phyloP scores from a whole-genome alignment of 1,140 invertebrate genomes.

The Choristoneura fumiferana region DNA sequence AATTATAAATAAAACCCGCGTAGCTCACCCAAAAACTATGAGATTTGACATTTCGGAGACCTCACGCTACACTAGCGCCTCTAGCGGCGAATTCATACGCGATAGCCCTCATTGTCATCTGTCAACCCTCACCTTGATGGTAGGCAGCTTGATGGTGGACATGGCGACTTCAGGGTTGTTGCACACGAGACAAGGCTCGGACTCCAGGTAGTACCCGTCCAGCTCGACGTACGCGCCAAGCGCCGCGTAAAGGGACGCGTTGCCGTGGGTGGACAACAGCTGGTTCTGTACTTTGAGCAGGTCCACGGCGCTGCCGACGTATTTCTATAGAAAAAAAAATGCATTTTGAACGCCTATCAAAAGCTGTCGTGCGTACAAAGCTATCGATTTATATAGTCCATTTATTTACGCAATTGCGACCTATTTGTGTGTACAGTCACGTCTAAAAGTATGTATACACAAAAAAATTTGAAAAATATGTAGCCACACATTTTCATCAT shows the following conservation, averaged over 20 bases:
- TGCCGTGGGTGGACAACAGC: slow-evolving; percentile 93
- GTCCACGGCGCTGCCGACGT: slow-evolving; percentile 91
- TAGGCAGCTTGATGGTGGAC: slow-evolving; percentile 94
- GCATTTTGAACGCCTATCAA: background rate
- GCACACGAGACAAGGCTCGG: slow-evolving; percentile 97
- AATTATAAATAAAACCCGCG: too few relatives aligned
- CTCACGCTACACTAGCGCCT: too few relatives aligned
- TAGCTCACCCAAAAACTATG: too few relatives aligned
- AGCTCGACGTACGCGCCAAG: slow-evolving; percentile 95
- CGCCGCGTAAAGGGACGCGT: slow-evolving; percentile 95
- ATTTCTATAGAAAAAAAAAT: slow-evolving; percentile 74
- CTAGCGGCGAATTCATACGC: too few relatives aligned
- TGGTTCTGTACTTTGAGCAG: slow-evolving; percentile 93
- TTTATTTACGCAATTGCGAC: too few relatives aligned
- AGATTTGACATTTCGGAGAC: too few relatives aligned
- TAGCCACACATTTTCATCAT: too few relatives aligned
- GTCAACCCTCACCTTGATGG: slow-evolving; percentile 88
- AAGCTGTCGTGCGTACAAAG: too few relatives aligned
- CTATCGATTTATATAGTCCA: too few relatives aligned
- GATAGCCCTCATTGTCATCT: slow-evolving; percentile 43
- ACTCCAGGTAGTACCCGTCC: slow-evolving; percentile 97
- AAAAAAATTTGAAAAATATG: too few relatives aligned
- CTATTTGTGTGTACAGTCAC: too few relatives aligned
- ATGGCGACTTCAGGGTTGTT: slow-evolving; percentile 98
- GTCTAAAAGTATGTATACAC: too few relatives aligned